Percentiles rank a stretch among this genome's conserved stretches.
Conservation (phyloP, 2,113 vertebrate genomes). For the Urocitellus parryii region DNA sequence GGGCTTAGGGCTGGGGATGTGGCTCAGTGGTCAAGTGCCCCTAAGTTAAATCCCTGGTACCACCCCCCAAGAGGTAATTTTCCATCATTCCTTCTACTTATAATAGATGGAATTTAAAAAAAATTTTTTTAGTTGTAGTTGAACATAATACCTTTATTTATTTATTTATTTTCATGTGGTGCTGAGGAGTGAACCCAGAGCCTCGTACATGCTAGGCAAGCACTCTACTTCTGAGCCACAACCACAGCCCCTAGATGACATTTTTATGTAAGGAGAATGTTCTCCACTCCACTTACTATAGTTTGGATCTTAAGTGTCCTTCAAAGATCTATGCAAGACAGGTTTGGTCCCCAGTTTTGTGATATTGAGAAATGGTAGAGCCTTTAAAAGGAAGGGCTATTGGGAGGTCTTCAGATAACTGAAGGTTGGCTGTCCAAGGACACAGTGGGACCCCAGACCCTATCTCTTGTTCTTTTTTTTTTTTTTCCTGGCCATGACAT, state of each 20-base stretch:
- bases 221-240: too few relatives aligned
- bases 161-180: too few relatives aligned
- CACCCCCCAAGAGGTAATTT: too few relatives aligned
- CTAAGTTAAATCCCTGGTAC: too few relatives aligned
- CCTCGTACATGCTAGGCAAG: too few relatives aligned
- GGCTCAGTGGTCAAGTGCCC: too few relatives aligned
- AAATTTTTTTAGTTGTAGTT: too few relatives aligned
- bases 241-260: background rate
- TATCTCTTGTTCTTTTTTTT: background rate
- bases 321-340: background rate
- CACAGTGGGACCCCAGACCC: too few relatives aligned
- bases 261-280: background rate
- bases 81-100: background rate
- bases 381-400: background rate
- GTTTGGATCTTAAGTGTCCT: background rate
- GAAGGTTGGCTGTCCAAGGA: too few relatives aligned
- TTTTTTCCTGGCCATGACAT: background rate
- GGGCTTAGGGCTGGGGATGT: too few relatives aligned
- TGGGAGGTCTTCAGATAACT: background rate
- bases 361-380: background rate
- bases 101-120: background rate
- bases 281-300: background rate
- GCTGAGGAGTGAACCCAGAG: too few relatives aligned
- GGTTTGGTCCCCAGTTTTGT: background rate
- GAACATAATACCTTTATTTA: too few relatives aligned